phyloP scores from a whole-genome alignment of 2,888 invertebrate genomes.

The Drosophila koepferae region DNA sequence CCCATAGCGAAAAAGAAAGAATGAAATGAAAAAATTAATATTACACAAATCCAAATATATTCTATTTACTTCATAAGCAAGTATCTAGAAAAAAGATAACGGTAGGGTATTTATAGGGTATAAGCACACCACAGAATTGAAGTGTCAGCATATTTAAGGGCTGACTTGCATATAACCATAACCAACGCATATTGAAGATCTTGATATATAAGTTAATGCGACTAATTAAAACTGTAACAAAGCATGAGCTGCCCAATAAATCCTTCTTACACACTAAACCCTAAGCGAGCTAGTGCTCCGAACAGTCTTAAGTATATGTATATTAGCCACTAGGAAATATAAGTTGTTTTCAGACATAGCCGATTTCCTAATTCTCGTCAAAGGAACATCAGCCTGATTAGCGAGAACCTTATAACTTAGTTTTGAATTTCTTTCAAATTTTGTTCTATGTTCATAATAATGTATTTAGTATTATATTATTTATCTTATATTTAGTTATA shows the following conservation, averaged over 20 bases:
- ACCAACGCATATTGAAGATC: background rate
- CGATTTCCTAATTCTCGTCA: background rate
- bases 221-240: background rate
- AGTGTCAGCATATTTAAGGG: constrained; percentile 28
- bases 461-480: too few species aligned
- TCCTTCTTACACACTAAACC: background rate
- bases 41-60: background rate
- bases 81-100: constrained; percentile 39
- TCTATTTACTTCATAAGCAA: background rate
- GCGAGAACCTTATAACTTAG: too few species aligned
- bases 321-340: background rate
- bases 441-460: too few species aligned
- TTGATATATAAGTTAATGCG: background rate
- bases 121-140: constrained; percentile 6
- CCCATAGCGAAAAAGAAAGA: constrained; percentile 13
- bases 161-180: constrained; percentile 35
- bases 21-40: background rate
- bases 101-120: constrained; percentile 51
- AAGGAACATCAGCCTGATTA: too few species aligned
- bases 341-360: background rate
- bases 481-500: too few species aligned
- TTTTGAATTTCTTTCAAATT: too few species aligned
- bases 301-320: background rate
- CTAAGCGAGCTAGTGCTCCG: background rate
- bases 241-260: background rate